Evolutionary conservation across 2,797 vertebrate species (phyloP).

Genomic region (Clamator glandarius): DNA sequence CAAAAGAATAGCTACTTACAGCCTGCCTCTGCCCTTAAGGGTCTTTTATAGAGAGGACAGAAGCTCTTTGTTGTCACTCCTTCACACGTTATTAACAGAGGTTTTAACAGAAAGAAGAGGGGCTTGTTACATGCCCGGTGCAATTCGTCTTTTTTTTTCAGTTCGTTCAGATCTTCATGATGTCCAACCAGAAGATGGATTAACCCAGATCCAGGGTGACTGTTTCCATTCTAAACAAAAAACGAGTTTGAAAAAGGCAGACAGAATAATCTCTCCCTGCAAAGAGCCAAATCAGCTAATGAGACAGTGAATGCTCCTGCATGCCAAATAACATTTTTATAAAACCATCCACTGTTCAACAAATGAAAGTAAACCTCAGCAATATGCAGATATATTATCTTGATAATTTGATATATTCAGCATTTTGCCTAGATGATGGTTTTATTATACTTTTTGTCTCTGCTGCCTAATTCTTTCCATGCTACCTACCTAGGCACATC

Average conservation of each 20-base stretch:
- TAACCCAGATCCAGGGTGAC: constrained; percentile 44
- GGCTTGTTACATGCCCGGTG: constrained; percentile 48
- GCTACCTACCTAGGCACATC: background rate
- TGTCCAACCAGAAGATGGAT: constrained; percentile 57
- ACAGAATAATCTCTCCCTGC: background rate
- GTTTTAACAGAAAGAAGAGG: constrained; percentile 61
- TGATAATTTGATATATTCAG: background rate
- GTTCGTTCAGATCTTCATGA: constrained; percentile 64
- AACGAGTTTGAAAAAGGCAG: background rate
- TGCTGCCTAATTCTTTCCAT: background rate
- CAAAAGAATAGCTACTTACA: constrained; percentile 74
- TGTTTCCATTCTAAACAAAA: constrained; percentile 54
- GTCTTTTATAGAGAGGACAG: constrained; percentile 69
- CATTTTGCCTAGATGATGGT: background rate
- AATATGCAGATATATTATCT: background rate
- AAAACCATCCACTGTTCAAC: background rate
- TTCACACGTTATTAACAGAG: constrained; percentile 71
- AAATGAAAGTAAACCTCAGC: background rate
- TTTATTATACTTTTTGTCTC: background rate
- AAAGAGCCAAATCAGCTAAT: background rate
- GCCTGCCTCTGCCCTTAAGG: constrained; percentile 57
- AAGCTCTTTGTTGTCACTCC: constrained; percentile 71
- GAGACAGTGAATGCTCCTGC: background rate
- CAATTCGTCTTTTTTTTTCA: constrained; percentile 58
- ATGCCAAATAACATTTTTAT: background rate